A percentile compares a stretch with the other conserved stretches of the same genome.
These are phyloP conservation scores for Syrrhaptes paradoxus DNA, from an alignment of 2,113 vertebrate species.

Conservation along the genomic window DNA sequence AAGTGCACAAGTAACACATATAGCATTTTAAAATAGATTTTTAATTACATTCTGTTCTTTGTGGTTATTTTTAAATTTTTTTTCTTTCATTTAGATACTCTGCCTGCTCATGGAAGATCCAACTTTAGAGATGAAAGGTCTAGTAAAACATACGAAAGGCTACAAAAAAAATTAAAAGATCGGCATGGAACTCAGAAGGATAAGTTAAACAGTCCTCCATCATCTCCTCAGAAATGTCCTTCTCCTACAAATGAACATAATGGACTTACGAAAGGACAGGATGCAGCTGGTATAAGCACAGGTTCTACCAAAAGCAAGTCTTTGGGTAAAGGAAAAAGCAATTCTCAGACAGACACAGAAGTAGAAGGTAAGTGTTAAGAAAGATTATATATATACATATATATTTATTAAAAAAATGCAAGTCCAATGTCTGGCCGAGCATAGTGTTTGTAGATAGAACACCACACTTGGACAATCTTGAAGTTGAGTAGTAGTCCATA, in stretches of 20 bases:
- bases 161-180: constrained; percentile 96
- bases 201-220: constrained; percentile 86
- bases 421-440: background rate
- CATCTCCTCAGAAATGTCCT: constrained; percentile 89
- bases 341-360: constrained; percentile 74
- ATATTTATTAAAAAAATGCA: too few relatives aligned
- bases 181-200: constrained; percentile 90
- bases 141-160: constrained; percentile 92
- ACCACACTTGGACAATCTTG: background rate
- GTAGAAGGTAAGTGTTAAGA: constrained; percentile 62
- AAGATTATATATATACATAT: background rate
- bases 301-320: constrained; percentile 78
- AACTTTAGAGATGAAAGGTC: constrained; percentile 92
- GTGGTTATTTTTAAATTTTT: background rate
- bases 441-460: background rate
- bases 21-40: background rate
- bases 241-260: constrained; percentile 85
- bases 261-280: constrained; percentile 82
- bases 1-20: background rate
- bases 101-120: constrained; percentile 87
- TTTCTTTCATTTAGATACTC: constrained; percentile 80
- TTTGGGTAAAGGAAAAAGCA: constrained; percentile 76
- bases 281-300: constrained; percentile 64
- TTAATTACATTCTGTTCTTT: background rate
- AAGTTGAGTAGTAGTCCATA: background rate